Percentiles rank a stretch among this genome's conserved stretches.
phyloP scores from a whole-genome alignment of 2,888 invertebrate genomes.

The Xestoiulus laeticollis region DNA sequence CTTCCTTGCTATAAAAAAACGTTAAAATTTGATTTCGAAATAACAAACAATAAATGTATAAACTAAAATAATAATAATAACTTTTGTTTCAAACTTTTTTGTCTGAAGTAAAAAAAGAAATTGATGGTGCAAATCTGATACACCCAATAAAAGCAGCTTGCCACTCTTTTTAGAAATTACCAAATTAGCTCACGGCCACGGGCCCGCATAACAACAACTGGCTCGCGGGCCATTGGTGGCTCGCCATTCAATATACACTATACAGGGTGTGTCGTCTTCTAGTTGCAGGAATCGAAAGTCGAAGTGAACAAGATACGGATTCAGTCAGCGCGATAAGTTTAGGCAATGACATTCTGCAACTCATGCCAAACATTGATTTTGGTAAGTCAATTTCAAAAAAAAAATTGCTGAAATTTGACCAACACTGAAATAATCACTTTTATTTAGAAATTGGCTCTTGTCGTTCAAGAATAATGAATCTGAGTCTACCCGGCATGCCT shows the following conservation, averaged over 20 bases:
- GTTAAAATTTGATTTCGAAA: no score
- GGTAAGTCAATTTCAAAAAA: constrained; percentile 59
- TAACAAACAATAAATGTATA: no score
- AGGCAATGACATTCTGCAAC: constrained; percentile 56
- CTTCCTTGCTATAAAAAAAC: no score
- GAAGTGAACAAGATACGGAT: not conserved
- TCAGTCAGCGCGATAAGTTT: not conserved
- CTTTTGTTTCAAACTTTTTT: no score
- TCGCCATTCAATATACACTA: not conserved
- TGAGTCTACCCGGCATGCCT: constrained; percentile 70
- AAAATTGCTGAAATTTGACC: not conserved
- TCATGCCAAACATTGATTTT: constrained; percentile 63
- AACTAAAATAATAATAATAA: no score
- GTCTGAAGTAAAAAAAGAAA: no score
- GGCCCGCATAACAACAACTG: not conserved
- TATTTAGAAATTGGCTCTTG: constrained; percentile 63
- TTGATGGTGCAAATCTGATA: no score
- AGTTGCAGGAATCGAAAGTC: not conserved
- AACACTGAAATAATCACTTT: not conserved
- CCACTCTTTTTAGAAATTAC: not conserved
- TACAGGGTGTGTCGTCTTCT: not conserved
- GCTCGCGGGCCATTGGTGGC: no score
- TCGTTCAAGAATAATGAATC: constrained; percentile 68
- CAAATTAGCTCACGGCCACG: no score
- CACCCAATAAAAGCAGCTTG: no score